Base-by-base conservation (phyloP, 2,797 vertebrate species). In the Hybognathus amarus region DNA sequence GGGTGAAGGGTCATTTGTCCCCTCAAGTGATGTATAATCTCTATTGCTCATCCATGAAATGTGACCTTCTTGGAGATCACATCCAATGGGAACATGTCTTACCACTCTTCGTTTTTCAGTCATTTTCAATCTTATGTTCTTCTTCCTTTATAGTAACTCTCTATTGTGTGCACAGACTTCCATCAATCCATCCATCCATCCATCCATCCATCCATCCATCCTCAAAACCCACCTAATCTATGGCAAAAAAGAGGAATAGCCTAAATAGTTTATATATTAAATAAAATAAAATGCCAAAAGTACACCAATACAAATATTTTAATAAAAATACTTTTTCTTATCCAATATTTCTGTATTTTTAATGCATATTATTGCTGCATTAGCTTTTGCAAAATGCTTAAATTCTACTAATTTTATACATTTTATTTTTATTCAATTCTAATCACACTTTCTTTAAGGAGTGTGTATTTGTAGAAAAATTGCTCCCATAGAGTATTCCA, bases 21-120 rank as follows among this genome's bases (percentile, higher is more conserved):
- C 85, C 83, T 84, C 63, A 30, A 68, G 84, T 79, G 85, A 85
- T 82, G 54, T 52, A 61, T 73, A 40, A 84, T 36, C 52, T 77
- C 67, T 24, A 27, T 42, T 83, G 69, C 77, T 69, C 38, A 83
- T 83, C 74, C 79, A 64, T 84, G 76, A 85, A 83, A 74, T 40
- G 45, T 88, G 86, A 87, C 87, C 82, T 87, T 83, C 77, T 75
- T 42, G 67, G 54, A 83, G 59, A 84, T 38, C n/a, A 69, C 81
- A 70, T 82, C 50, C 56, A 84, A 69, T 40, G 5, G 40, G 42
- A 79, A 82, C 50, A 40, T 73, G 50, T 86, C 20, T 50, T 5
- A 6, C 50, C 15, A 74, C 54, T 12, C 7, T 42, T 63, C 15
- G 15, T 47, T 47, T 47, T 47, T 47, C 45, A 47, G 45, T 47